These are phyloP conservation scores for Gymnosoma rotundatum DNA, from an alignment of 2,888 invertebrate genomes.

Conservation along the genomic window DNA sequence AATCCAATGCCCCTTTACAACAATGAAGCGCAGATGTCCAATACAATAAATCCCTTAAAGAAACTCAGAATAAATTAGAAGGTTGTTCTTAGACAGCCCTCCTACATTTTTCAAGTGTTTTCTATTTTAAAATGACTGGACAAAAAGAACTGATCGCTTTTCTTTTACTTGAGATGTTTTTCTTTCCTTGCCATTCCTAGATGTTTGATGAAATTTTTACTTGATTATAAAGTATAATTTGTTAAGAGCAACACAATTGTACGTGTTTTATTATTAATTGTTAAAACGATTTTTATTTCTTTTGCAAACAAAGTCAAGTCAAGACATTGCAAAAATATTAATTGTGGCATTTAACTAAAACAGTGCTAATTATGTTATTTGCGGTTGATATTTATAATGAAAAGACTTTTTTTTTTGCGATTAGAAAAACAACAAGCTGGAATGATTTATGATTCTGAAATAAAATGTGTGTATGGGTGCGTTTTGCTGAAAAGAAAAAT, in stretches of 20 bases:
- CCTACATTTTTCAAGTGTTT: constrained; percentile 23
- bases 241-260: constrained; percentile 61
- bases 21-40: no score
- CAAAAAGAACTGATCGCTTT: constrained; percentile 38
- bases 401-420: constrained; percentile 2
- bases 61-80: no score
- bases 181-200: constrained; percentile 7
- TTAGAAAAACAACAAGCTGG: background rate
- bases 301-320: background rate
- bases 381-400: constrained; percentile 61
- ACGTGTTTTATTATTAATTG: constrained; percentile 71
- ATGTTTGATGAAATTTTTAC: constrained; percentile 50
- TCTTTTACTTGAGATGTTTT: constrained; percentile 15
- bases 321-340: constrained; percentile 55
- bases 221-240: constrained; percentile 70
- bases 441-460: constrained; percentile 31
- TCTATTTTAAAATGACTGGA: constrained; percentile 16
- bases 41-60: no score
- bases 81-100: background rate
- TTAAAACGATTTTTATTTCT: constrained; percentile 53
- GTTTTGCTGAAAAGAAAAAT: no score
- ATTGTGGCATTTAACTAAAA: constrained; percentile 68
- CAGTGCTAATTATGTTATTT: constrained; percentile 70
- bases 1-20: no score
- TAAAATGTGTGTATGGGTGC: background rate